Evolutionary conservation across 2,113 vertebrate genomes (phyloP).

Genomic region (Limanda limanda): DNA sequence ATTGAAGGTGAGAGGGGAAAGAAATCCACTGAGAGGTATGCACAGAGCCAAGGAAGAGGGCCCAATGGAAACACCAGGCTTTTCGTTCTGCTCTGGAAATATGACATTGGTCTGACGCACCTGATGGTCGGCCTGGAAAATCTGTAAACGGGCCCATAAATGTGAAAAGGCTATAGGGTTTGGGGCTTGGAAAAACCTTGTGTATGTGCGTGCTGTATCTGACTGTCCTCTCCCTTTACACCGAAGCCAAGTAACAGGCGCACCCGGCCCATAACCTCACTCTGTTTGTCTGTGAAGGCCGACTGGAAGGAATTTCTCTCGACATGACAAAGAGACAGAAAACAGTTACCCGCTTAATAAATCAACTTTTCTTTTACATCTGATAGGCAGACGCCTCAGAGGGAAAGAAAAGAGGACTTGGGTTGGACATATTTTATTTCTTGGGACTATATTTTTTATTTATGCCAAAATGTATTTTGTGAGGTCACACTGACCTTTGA

Average conservation of each 20-base stretch:
- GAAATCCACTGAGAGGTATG: constrained; percentile 25
- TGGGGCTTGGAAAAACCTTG: constrained; percentile 46
- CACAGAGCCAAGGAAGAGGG: constrained; percentile 15
- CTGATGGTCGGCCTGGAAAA: constrained; percentile 58
- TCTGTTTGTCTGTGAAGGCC: constrained; percentile 9
- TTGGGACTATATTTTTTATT: not conserved
- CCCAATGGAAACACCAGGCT: constrained; percentile 58
- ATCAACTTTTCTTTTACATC: not conserved
- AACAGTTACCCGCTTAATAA: not conserved
- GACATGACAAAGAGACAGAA: not conserved
- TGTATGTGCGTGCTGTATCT: constrained; percentile 20
- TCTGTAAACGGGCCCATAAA: constrained; percentile 51
- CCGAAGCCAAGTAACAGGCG: constrained; percentile 20
- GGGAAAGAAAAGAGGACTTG: not conserved
- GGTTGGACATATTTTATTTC: not conserved
- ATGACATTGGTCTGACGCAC: constrained; percentile 51
- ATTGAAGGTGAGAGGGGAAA: constrained; percentile 59
- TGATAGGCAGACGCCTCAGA: not conserved
- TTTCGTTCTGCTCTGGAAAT: constrained; percentile 50
- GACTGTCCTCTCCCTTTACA: constrained; percentile 2
- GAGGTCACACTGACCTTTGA: not conserved
- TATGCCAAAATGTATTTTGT: not conserved
- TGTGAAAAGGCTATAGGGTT: constrained; percentile 33
- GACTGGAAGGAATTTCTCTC: constrained; percentile 18
- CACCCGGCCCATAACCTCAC: constrained; percentile 20